Percentiles rank a stretch among this genome's conserved stretches.
Conservation (phyloP, 2,113 vertebrate genomes). For the Pelodiscus sinensis region DNA sequence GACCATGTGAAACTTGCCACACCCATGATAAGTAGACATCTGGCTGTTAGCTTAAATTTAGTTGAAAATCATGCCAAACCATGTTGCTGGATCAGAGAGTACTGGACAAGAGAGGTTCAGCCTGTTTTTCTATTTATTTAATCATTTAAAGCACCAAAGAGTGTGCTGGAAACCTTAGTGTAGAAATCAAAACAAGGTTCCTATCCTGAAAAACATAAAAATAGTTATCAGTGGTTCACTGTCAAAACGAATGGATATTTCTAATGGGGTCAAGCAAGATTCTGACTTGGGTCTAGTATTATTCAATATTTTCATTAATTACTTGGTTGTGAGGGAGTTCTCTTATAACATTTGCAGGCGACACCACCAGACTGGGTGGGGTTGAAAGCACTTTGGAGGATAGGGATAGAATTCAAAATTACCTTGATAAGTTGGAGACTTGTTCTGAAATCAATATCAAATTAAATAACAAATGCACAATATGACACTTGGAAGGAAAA, state of each 20-base stretch:
- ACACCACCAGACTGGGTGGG: not conserved
- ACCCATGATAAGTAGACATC: too few species aligned
- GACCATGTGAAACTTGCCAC: too few species aligned
- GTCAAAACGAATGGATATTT: not conserved
- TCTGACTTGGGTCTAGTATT: not conserved
- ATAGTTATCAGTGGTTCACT: not conserved
- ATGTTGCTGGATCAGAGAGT: too few species aligned
- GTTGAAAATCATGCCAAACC: too few species aligned
- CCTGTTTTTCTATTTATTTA: not conserved
- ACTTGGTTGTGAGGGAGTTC: not conserved
- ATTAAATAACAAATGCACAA: not conserved
- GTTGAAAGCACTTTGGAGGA: not conserved
- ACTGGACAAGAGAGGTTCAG: too few species aligned
- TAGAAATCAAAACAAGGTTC: not conserved
- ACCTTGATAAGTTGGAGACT: not conserved
- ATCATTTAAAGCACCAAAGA: not conserved
- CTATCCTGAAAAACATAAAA: not conserved
- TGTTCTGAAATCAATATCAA: not conserved
- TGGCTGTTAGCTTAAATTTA: too few species aligned
- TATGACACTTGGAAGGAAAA: not conserved
- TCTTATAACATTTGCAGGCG: not conserved
- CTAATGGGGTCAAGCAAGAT: not conserved
- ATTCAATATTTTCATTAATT: not conserved
- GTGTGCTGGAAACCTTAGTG: not conserved
- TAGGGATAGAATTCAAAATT: not conserved